phyloP scores from a whole-genome alignment of 1,140 invertebrate species.

The Tetramorium alpestre region DNA sequence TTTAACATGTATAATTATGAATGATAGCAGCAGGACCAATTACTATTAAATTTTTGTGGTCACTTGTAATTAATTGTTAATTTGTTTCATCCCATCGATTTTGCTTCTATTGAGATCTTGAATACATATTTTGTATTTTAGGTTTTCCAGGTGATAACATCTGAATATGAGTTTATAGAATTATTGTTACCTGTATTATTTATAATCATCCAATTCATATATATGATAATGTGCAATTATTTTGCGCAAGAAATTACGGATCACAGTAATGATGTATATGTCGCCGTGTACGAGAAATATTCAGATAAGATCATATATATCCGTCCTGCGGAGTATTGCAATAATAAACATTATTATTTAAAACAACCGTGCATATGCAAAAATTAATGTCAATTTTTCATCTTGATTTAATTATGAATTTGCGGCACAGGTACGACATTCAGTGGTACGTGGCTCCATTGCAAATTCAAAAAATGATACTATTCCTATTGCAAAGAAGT shows the following conservation, averaged over 20 bases:
- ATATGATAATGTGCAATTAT: neutral
- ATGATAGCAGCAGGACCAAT: neutral
- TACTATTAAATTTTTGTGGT: neutral
- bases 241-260: neutral
- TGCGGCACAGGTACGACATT: neutral
- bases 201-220: neutral
- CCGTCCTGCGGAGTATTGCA: neutral
- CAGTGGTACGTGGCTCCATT: slow-evolving; percentile 11
- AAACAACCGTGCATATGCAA: neutral
- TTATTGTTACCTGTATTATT: neutral
- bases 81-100: neutral
- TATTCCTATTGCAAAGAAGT: slow-evolving; percentile 1
- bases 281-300: neutral
- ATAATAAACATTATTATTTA: neutral
- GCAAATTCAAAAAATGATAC: neutral
- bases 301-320: neutral
- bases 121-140: neutral
- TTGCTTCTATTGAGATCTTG: neutral
- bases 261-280: neutral
- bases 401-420: neutral
- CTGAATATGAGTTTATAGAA: neutral
- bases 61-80: neutral
- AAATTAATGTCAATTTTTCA: neutral
- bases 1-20: neutral
- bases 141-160: neutral